Conservation (phyloP, 2,797 vertebrate species). For the Pseudotriccus pelzelni region DNA sequence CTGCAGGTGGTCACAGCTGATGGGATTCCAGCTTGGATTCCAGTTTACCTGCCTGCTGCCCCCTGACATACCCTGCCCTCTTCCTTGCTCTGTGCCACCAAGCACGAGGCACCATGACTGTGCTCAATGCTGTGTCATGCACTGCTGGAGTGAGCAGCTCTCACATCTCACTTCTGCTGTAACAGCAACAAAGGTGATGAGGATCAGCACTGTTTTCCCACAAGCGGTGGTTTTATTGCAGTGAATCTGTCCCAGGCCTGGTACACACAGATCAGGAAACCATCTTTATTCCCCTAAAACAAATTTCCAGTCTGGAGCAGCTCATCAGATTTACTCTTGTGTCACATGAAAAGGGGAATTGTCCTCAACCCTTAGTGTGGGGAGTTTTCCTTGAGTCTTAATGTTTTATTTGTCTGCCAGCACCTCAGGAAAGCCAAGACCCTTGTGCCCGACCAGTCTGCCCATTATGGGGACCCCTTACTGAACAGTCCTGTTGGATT, state of each 20-base stretch:
- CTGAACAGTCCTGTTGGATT: background rate
- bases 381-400: background rate
- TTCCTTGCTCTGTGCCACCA: background rate
- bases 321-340: background rate
- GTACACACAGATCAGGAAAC: background rate
- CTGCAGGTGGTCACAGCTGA: background rate
- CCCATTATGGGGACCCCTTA: too few species aligned
- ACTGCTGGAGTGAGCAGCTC: background rate
- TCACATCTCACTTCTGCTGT: background rate
- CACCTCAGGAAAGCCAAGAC: background rate
- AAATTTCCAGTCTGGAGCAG: background rate
- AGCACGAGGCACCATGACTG: background rate
- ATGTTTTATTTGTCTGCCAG: background rate
- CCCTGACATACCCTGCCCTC: accelerated
- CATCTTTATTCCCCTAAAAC: background rate
- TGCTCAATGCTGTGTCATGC: accelerated
- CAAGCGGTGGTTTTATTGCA: background rate
- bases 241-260: background rate
- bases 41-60: background rate
- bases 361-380: background rate
- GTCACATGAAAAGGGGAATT: background rate
- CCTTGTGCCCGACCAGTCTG: background rate
- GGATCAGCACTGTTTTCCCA: background rate
- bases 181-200: background rate
- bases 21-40: background rate